Evolutionary conservation across 2,113 vertebrate species (phyloP).

Genomic region (Mirounga angustirostris): DNA sequence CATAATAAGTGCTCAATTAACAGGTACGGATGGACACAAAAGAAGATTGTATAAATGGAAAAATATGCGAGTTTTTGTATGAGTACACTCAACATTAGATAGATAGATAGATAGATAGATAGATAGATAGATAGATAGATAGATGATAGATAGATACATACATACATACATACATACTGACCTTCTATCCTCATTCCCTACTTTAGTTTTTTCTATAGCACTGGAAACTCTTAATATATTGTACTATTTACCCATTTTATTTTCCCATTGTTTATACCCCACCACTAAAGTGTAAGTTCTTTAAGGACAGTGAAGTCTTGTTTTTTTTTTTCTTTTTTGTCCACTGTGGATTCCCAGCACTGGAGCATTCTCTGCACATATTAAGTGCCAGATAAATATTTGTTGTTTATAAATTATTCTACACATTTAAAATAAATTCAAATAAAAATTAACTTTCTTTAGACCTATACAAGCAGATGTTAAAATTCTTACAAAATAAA

Average conservation of each 20-base stretch:
- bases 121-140: background rate
- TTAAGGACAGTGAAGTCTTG: background rate
- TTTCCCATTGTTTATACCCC: background rate
- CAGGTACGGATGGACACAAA: background rate
- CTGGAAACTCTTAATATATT: background rate
- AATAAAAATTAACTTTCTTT: background rate
- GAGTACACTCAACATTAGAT: background rate
- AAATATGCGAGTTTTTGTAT: background rate
- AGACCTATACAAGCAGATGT: background rate
- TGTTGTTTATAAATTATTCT: background rate
- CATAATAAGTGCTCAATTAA: background rate
- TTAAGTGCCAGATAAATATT: background rate
- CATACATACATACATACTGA: background rate
- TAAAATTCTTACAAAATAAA: background rate
- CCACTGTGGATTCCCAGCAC: background rate
- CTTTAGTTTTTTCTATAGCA: background rate
- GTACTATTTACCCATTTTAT: background rate
- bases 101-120: background rate
- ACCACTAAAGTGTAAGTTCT: background rate
- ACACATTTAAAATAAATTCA: background rate
- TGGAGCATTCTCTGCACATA: background rate
- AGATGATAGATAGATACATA: too few relatives aligned
- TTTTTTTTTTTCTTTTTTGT: background rate
- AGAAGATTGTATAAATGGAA: background rate
- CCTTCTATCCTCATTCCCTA: background rate